Conservation (phyloP, 2,888 invertebrate species). For the Andrena haemorrhoa region DNA sequence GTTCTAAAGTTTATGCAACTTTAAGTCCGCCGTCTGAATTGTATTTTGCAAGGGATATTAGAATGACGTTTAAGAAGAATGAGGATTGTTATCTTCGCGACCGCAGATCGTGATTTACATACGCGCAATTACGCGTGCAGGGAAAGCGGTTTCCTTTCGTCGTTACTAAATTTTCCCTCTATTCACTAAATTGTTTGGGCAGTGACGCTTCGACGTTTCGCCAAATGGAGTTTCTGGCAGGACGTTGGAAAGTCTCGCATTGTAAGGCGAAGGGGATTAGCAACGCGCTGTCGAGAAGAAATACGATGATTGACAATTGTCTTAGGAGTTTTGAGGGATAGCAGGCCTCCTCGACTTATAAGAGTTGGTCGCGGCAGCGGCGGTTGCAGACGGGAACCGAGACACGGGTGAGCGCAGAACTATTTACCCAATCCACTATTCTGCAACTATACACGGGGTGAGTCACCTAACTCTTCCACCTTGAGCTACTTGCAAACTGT, state of each 20-base stretch:
- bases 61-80: too few relatives aligned
- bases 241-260: not conserved
- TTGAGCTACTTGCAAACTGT: not conserved
- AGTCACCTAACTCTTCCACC: not conserved
- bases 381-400: not conserved
- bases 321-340: constrained; percentile 7
- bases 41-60: too few relatives aligned
- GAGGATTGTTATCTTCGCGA: not conserved
- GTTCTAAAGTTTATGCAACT: too few relatives aligned
- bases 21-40: too few relatives aligned
- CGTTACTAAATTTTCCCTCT: constrained; percentile 3
- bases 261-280: not conserved
- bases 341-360: constrained; percentile 30
- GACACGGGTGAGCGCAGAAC: constrained; percentile 10
- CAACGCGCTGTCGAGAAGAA: not conserved
- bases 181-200: constrained; percentile 1
- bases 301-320: constrained; percentile 33
- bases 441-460: not conserved
- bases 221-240: constrained; percentile 12
- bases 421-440: not conserved
- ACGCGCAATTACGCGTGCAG: not conserved
- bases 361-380: not conserved
- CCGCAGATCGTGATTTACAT: constrained; percentile 1
- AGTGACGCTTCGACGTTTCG: constrained; percentile 2
- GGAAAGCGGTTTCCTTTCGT: constrained; percentile 34